Percentiles rank a stretch among this genome's conserved stretches.
phyloP scores from a whole-genome alignment of 2,113 vertebrate species.

The Amphiprion percula region DNA sequence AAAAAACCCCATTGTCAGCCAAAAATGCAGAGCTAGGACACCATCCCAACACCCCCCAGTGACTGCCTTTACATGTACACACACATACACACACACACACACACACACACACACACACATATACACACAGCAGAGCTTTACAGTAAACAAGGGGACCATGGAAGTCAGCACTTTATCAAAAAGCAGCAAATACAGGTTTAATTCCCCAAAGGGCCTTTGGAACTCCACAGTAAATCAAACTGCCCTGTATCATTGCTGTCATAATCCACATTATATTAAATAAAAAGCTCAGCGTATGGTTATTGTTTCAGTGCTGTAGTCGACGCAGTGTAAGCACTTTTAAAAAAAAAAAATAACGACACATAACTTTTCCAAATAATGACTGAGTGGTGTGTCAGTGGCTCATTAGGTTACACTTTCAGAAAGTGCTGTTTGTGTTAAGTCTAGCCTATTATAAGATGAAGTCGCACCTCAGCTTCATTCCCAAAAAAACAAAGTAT shows the following conservation, averaged over 20 bases:
- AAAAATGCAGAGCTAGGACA: constrained; percentile 41
- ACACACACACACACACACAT: constrained; percentile 18
- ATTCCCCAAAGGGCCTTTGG: constrained; percentile 62
- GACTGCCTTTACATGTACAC: constrained; percentile 13
- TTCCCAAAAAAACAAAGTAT: constrained; percentile 44
- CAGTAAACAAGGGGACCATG: constrained; percentile 70
- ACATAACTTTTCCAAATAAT: constrained; percentile 17
- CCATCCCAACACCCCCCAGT: constrained; percentile 14
- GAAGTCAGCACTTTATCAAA: constrained; percentile 81
- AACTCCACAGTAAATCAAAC: constrained; percentile 59
- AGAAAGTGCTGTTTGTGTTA: constrained; percentile 41
- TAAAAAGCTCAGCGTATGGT: not conserved
- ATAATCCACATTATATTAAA: constrained; percentile 21
- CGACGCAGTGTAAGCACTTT: constrained; percentile 30
- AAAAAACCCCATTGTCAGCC: constrained; percentile 61
- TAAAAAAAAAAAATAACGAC: not conserved
- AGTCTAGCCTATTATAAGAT: constrained; percentile 33
- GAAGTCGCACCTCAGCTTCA: constrained; percentile 19
- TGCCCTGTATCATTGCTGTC: constrained; percentile 46
- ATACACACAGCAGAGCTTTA: constrained; percentile 21
- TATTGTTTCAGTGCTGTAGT: constrained; percentile 5
- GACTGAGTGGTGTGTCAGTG: not conserved
- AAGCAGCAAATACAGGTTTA: constrained; percentile 65
- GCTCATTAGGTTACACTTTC: constrained; percentile 9
- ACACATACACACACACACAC: constrained; percentile 18